Evolutionary conservation across 1,140 invertebrate genomes (phyloP).

Genomic region (Drosophila rhopaloa): DNA sequence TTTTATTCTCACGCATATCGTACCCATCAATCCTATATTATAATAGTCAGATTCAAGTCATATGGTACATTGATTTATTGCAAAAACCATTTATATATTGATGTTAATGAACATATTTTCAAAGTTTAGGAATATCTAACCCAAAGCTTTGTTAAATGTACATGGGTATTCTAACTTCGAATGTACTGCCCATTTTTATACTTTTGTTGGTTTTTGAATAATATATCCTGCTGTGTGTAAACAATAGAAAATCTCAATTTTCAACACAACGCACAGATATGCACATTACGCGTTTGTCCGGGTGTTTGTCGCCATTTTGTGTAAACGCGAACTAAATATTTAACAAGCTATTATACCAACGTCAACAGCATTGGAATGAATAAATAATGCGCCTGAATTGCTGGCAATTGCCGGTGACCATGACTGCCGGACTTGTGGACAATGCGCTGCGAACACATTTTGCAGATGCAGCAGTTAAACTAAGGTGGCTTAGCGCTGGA

Average conservation of each 20-base stretch:
- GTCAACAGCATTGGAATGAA: constrained; percentile 68
- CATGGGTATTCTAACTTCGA: neutral
- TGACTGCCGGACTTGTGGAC: constrained; percentile 23
- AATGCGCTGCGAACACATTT: constrained; percentile 59
- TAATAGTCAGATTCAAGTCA: no score
- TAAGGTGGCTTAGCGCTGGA: constrained; percentile 61
- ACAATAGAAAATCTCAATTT: constrained; percentile 44
- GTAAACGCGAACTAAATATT: constrained; percentile 56
- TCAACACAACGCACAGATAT: constrained; percentile 24
- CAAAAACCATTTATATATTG: no score
- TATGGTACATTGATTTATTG: no score
- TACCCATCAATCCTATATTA: no score
- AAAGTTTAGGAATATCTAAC: no score
- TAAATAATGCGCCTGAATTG: constrained; percentile 72
- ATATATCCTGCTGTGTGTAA: constrained; percentile 26
- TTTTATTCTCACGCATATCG: no score
- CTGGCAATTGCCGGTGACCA: constrained; percentile 43
- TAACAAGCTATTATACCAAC: constrained; percentile 52
- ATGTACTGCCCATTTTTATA: neutral
- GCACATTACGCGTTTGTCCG: constrained; percentile 4
- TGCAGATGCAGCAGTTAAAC: constrained; percentile 45
- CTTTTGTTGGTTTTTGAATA: constrained; percentile 17
- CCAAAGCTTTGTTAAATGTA: no score
- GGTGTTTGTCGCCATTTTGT: constrained; percentile 17
- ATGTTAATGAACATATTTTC: no score